These are phyloP conservation scores for Crotalus helleri DNA, from an alignment of 2,113 vertebrate species.

Conservation along the genomic window DNA sequence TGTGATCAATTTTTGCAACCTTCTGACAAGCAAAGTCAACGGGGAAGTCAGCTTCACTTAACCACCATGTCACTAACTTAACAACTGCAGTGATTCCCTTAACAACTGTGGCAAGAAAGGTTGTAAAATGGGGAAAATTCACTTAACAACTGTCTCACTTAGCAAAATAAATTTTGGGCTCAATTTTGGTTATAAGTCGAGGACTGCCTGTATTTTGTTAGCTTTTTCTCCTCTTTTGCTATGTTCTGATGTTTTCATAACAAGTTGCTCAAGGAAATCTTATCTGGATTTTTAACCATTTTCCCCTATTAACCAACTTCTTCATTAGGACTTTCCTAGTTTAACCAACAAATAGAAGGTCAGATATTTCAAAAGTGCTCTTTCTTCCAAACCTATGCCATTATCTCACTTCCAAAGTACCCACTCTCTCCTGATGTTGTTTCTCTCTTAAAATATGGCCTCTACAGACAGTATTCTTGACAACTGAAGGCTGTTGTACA, in stretches of 20 bases:
- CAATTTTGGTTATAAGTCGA: neutral
- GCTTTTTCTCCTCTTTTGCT: neutral
- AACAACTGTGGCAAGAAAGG: neutral
- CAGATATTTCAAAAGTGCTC: conserved; percentile 23
- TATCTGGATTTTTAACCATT: conserved; percentile 4
- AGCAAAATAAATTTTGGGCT: neutral
- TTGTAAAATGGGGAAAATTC: neutral
- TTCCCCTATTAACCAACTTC: neutral
- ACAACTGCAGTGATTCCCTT: neutral
- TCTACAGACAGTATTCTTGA: conserved; percentile 44
- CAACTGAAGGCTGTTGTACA: conserved; percentile 35
- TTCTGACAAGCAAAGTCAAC: neutral
- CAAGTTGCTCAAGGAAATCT: conserved; percentile 4
- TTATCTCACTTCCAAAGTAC: conserved; percentile 18
- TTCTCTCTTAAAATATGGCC: conserved; percentile 41
- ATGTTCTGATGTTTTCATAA: conserved; percentile 16
- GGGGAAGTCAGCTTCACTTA: neutral
- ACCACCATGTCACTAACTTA: neutral
- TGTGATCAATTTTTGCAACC: too few relatives aligned
- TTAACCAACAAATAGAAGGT: neutral
- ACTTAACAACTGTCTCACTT: neutral
- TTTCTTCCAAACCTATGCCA: conserved; percentile 19
- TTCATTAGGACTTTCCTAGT: conserved; percentile 1
- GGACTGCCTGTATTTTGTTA: neutral
- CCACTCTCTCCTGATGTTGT: conserved; percentile 28